Percentiles rank a stretch among this genome's conserved stretches.
These are phyloP conservation scores for Apus apus DNA, from an alignment of 2,113 vertebrate species.

Conservation along the genomic window DNA sequence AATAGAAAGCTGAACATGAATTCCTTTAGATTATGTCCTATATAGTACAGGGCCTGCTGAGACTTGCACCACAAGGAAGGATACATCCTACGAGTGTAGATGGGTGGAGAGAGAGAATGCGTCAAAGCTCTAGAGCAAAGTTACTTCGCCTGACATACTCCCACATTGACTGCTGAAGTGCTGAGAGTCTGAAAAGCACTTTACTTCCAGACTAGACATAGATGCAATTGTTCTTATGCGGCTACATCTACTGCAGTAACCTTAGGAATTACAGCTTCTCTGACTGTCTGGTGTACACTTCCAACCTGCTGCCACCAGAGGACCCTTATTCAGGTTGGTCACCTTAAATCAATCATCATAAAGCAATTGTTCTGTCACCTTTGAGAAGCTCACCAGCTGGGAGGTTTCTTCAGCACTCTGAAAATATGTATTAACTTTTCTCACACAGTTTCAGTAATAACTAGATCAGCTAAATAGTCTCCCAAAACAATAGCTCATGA, in stretches of 20 bases:
- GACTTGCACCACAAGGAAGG: not conserved
- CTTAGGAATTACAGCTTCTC: not conserved
- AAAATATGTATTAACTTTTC: not conserved
- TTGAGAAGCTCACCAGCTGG: not conserved
- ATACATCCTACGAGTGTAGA: not conserved
- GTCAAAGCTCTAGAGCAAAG: not conserved
- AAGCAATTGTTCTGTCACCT: not conserved
- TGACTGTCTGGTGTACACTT: not conserved
- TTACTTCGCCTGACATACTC: slow-evolving; percentile 21
- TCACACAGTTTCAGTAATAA: not conserved
- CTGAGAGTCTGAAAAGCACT: slow-evolving; percentile 22
- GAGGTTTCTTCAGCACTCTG: not conserved
- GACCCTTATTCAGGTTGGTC: slow-evolving; percentile 1
- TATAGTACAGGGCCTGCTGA: not conserved
- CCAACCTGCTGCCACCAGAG: slow-evolving; percentile 19
- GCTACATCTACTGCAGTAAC: not conserved
- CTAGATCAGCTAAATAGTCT: not conserved
- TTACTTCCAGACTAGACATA: not conserved
- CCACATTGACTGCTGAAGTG: slow-evolving; percentile 1
- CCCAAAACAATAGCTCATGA: not conserved
- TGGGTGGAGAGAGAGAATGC: not conserved
- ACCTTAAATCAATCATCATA: not conserved
- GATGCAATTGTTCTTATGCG: not conserved
- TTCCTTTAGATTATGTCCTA: not conserved
- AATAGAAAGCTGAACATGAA: not conserved